These are phyloP conservation scores for Drosophila asahinai DNA, from an alignment of 1,140 invertebrate genomes.

Conservation along the genomic window DNA sequence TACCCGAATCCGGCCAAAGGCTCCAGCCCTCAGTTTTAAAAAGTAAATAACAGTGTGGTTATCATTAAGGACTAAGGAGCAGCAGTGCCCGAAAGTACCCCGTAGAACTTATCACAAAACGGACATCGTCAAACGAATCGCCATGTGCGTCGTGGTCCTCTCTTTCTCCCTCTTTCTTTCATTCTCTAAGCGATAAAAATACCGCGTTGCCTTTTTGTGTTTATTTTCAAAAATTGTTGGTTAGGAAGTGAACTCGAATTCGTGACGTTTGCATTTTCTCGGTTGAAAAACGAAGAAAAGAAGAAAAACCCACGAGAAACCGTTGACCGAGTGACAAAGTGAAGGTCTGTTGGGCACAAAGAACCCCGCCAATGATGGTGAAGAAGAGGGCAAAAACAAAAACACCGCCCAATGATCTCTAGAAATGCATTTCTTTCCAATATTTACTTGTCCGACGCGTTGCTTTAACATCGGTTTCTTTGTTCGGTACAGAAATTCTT, in stretches of 20 bases:
- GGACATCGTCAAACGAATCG: slow-evolving; percentile 6
- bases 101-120: not conserved
- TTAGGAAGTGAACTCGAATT: slow-evolving; percentile 49
- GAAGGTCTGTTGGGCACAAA: slow-evolving; percentile 41
- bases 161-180: slow-evolving; percentile 1
- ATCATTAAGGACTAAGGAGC: slow-evolving; percentile 1
- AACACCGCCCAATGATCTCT: slow-evolving; percentile 27
- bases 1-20: not conserved
- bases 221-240: slow-evolving; percentile 57
- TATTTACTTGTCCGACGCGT: slow-evolving; percentile 18
- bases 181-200: slow-evolving; percentile 65
- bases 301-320: slow-evolving; percentile 24
- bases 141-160: slow-evolving; percentile 42
- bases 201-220: slow-evolving; percentile 54
- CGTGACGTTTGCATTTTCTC: slow-evolving; percentile 38
- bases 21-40: slow-evolving; percentile 2
- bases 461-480: slow-evolving; percentile 27
- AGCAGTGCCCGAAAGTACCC: not conserved
- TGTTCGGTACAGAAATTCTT: slow-evolving; percentile 29
- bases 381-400: slow-evolving; percentile 6
- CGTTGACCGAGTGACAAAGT: slow-evolving; percentile 45
- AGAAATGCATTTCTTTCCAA: slow-evolving; percentile 34
- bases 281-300: not conserved
- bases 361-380: not conserved
- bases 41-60: slow-evolving; percentile 25